phyloP scores from a whole-genome alignment of 2,888 invertebrate genomes.

The Terebella lapidaria region DNA sequence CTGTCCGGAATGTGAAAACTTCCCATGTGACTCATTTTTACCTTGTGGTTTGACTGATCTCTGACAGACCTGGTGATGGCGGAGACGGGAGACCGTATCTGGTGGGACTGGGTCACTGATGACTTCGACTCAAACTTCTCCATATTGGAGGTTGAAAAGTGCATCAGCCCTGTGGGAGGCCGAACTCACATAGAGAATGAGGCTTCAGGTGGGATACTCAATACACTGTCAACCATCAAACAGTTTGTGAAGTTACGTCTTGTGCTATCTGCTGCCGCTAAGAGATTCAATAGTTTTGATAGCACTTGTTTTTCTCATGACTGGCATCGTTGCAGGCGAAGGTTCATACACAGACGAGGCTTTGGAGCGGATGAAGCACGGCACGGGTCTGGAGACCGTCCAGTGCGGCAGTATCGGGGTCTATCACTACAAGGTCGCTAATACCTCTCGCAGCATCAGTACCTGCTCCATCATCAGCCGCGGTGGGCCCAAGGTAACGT shows the following conservation, averaged over 20 bases:
- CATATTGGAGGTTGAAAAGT: constrained; percentile 43
- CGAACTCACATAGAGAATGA: constrained; percentile 25
- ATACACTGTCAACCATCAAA: background rate
- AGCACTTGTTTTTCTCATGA: no score
- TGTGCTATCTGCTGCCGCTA: no score
- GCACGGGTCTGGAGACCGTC: constrained; percentile 39
- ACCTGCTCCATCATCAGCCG: constrained; percentile 47
- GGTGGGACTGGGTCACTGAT: constrained; percentile 48
- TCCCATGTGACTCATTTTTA: no score
- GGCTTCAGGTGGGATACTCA: background rate
- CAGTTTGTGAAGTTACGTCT: no score
- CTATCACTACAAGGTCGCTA: constrained; percentile 44
- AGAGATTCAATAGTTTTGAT: background rate
- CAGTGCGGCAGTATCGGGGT: constrained; percentile 45
- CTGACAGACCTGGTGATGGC: constrained; percentile 43
- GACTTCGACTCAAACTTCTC: constrained; percentile 37
- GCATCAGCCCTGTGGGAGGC: constrained; percentile 32
- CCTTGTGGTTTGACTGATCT: no score
- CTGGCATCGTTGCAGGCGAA: constrained; percentile 23
- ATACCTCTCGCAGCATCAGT: constrained; percentile 31
- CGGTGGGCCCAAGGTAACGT: constrained; percentile 47
- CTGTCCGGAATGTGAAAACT: no score
- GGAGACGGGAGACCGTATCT: constrained; percentile 49
- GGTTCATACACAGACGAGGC: constrained; percentile 37
- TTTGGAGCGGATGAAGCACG: constrained; percentile 33